phyloP scores from a whole-genome alignment of 2,888 invertebrate genomes.

The Acronicta aceris region DNA sequence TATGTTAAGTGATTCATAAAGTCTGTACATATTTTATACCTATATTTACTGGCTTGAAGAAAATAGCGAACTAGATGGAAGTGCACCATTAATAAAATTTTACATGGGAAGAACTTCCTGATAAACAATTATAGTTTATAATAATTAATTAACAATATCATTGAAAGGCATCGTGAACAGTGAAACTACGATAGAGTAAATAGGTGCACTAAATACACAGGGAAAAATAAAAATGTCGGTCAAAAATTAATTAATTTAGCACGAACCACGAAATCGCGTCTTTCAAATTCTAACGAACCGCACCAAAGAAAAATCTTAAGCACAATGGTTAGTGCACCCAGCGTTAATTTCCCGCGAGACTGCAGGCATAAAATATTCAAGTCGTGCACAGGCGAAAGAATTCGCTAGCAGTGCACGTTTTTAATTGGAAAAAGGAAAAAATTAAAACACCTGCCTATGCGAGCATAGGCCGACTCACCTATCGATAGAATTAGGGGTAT shows the following conservation, averaged over 20 bases:
- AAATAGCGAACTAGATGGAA: no score
- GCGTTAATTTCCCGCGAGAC: conserved; percentile 77
- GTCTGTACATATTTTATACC: no score
- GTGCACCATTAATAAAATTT: no score
- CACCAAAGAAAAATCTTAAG: conserved; percentile 67
- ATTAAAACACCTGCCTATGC: conserved; percentile 50
- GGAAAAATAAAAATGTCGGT: conserved; percentile 24
- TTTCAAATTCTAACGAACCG: conserved; percentile 65
- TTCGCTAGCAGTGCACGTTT: conserved; percentile 69
- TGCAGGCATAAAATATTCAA: conserved; percentile 79
- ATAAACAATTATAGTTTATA: no score
- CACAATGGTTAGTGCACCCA: conserved; percentile 73
- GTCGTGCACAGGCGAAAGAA: conserved; percentile 70
- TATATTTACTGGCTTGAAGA: no score
- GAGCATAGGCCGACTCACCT: conserved; percentile 54
- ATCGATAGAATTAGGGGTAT: conserved; percentile 44
- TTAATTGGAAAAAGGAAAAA: conserved; percentile 73
- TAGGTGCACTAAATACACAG: no score
- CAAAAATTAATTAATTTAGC: conserved; percentile 21
- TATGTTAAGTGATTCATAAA: no score
- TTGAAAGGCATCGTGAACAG: no score
- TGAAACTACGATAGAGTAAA: no score
- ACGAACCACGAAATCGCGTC: conserved; percentile 46
- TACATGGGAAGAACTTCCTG: no score
- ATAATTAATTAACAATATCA: no score